Conservation (phyloP, 2,888 invertebrate genomes). For the Acrobasis suavella region DNA sequence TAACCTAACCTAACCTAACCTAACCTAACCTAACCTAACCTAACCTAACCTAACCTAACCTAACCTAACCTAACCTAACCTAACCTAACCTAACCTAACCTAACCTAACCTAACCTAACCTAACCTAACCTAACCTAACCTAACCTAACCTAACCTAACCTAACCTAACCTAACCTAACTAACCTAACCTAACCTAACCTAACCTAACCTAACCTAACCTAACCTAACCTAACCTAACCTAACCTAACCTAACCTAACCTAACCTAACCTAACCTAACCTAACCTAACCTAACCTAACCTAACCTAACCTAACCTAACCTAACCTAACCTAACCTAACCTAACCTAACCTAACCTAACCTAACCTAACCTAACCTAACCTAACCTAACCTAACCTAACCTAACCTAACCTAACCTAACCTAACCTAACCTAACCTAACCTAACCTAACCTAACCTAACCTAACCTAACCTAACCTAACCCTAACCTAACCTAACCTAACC, state of each 20-base stretch:
- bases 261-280: conserved; percentile 32
- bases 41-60: conserved; percentile 28
- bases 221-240: conserved; percentile 25
- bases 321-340: conserved; percentile 31
- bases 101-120: conserved; percentile 27
- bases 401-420: conserved; percentile 31
- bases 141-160: conserved; percentile 29
- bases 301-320: conserved; percentile 31
- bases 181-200: conserved; percentile 24
- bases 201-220: conserved; percentile 24
- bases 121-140: conserved; percentile 30
- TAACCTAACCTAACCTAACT: conserved; percentile 26
- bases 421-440: conserved; percentile 32
- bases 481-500: conserved; percentile 26
- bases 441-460: conserved; percentile 31
- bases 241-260: conserved; percentile 28
- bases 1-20: conserved; percentile 27
- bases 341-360: conserved; percentile 31
- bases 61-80: conserved; percentile 25
- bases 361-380: conserved; percentile 31
- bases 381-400: conserved; percentile 29
- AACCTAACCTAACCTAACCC: conserved; percentile 33
- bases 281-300: conserved; percentile 28
- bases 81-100: conserved; percentile 28
- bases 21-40: conserved; percentile 26